Base-by-base conservation (phyloP, 2,888 invertebrate species). In the Gymnoscelis rufifasciata region DNA sequence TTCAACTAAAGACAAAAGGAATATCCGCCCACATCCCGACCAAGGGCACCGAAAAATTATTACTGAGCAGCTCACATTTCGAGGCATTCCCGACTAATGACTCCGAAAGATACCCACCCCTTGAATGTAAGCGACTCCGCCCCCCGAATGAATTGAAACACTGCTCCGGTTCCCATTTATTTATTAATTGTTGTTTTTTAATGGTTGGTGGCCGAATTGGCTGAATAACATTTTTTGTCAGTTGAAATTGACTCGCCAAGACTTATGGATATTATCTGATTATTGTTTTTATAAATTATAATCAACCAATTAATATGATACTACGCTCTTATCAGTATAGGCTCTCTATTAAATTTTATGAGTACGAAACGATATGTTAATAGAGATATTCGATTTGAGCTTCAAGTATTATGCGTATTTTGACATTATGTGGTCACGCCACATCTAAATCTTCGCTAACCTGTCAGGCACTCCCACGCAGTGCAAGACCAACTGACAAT, bases 51-150 rank as follows among this genome's bases (percentile, higher is more conserved):
- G 66, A 83, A 74, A 33, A 87, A 86, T 87, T 83, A 87, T 87
- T 81, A 86, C 76, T 71, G 74, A 60, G 66, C 69, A 60, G 74
- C 75, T 73, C 74, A 73, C 72, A 73, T 78, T 81, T 72, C 71
- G 72, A 76, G 63, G 73, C 84, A 88, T 87, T 87, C 84, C 80
- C 65, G 68, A 72, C 84, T 88, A 88, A 88, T 88, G 87, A 88
- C 87, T 88, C 80, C 66, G 83, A 84, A 65, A 78, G 68, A 80
- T 82, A 84, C 59, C 88, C 88, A 83, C 88, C 88, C 88, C 84
- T 77, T 88, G 84, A 88, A 88, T 88, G 83, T 87, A 84, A 86
- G 68, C 74, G 82, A 75, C 80, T 60, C 83, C 88, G 87, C 88
- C 88, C 79, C 71, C 56, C 62, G 71, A 83, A 84, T 84, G 84